A percentile compares a stretch with the other conserved stretches of the same genome.
These are phyloP conservation scores for Hypselothyrea guttata DNA, from an alignment of 2,888 invertebrate genomes.

Conservation along the genomic window DNA sequence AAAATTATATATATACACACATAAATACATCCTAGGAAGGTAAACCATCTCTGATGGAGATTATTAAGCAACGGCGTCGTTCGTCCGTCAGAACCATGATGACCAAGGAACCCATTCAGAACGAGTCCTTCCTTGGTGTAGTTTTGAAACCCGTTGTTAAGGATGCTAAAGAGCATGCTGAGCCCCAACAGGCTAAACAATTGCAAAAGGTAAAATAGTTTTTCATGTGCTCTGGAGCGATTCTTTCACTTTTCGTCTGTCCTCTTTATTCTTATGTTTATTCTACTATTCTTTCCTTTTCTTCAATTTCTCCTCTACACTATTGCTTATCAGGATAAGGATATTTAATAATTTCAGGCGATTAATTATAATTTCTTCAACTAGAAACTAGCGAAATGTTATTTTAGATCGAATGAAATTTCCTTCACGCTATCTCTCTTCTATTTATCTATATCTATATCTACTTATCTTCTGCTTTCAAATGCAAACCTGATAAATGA, in stretches of 20 bases:
- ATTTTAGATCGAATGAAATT: too few relatives aligned
- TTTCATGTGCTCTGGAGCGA: background rate
- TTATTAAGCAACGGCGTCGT: constrained; percentile 75
- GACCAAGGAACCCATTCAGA: constrained; percentile 82
- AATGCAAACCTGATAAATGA: too few relatives aligned
- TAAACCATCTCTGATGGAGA: constrained; percentile 72
- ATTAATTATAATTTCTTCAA: too few relatives aligned
- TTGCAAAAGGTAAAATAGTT: constrained; percentile 78
- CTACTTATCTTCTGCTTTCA: too few relatives aligned
- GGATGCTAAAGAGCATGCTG: constrained; percentile 80
- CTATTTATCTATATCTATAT: background rate
- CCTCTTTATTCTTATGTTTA: constrained; percentile 2
- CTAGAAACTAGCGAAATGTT: too few relatives aligned
- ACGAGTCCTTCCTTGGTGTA: constrained; percentile 85
- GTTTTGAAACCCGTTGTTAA: constrained; percentile 85
- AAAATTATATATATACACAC: background rate
- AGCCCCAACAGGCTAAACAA: constrained; percentile 77
- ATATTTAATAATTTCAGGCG: background rate
- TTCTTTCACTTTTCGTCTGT: background rate
- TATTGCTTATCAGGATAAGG: background rate
- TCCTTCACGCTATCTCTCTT: background rate
- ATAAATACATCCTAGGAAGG: constrained; percentile 53
- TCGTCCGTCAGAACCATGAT: constrained; percentile 82
- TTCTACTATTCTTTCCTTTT: background rate
- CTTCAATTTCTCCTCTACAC: background rate